Percentiles rank a stretch among this genome's conserved stretches.
These are phyloP conservation scores for Chlorops oryzae DNA, from an alignment of 1,140 invertebrate species.

Conservation along the genomic window DNA sequence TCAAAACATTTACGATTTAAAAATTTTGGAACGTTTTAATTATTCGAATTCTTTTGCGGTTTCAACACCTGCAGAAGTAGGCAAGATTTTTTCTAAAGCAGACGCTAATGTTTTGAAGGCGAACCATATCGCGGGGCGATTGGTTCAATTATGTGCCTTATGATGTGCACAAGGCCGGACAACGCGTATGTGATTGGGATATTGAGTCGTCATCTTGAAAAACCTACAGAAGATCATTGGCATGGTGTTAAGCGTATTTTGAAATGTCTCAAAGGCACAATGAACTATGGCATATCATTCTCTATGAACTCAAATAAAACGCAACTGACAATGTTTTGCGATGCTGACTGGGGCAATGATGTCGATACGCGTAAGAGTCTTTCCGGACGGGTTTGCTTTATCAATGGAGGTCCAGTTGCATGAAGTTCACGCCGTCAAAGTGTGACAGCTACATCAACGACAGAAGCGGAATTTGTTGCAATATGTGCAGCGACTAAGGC, in stretches of 20 bases:
- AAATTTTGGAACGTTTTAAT: neutral
- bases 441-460: conserved; percentile 47
- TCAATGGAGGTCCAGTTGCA: conserved; percentile 35
- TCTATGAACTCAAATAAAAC: too few species aligned
- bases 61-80: conserved; percentile 5
- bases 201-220: conserved; percentile 35
- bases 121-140: conserved; percentile 23
- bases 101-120: neutral
- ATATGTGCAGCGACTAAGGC: conserved; percentile 39
- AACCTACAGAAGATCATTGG: conserved; percentile 33
- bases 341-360: conserved; percentile 47
- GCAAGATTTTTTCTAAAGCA: neutral
- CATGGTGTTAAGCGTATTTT: conserved; percentile 26
- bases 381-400: conserved; percentile 28
- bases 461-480: conserved; percentile 50
- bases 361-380: conserved; percentile 33
- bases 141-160: conserved; percentile 41
- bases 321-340: conserved; percentile 25
- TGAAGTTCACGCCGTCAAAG: conserved; percentile 49
- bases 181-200: conserved; percentile 37
- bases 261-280: conserved; percentile 30
- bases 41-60: conserved; percentile 1
- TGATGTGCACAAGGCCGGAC: conserved; percentile 44
- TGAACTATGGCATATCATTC: neutral
- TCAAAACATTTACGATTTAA: neutral